Evolutionary conservation across 2,888 invertebrate species (phyloP), one percentile per base, ranked within the genome.

Genomic region (Hirtodrosophila cameraria): DNA sequence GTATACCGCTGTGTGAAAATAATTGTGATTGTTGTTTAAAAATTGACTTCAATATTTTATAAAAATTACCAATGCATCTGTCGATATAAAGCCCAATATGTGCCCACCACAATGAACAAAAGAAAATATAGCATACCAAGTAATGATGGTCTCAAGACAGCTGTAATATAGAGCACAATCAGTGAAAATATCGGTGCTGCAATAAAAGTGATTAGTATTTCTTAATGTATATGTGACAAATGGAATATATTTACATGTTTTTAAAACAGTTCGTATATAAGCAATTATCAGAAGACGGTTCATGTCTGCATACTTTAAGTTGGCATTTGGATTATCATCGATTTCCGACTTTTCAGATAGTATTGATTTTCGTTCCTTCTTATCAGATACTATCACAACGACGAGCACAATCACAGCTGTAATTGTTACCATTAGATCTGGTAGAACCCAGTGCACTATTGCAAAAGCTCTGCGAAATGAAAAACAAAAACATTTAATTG

Each of bases 41-140:
- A 5, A 5, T 2, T 2, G n/a, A 2, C 13, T 31, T 18, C 12
- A 20, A 33, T 3, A 2, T 27, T 12, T 2, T n/a, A n/a, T n/a
- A n/a, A 30, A 31, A 41, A 27, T 15, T 60, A 82, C 83, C 54
- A 27, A 6, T 38, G 20, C 0, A 65, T 8, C 13, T 57, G 41
- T 3, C 52, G 50, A 36, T 75, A 67, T 5, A 86, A 11, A 0
- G 96, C 94, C 96, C 97, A 96, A 92, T 95, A 95, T 0, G 97
- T 97, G 31, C 96, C 95, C 7, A 95, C 93, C 8, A 93, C 93
- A 86, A 98, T 92, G 89, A 97, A 97, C 46, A 95, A 92, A 39
- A 97, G 76, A 90, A 96, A 97, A 90, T 98, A 98, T 11, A 97
- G 91, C 2, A 94, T 94, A 16, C 95, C 95, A 8, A 94, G 93